Evolutionary conservation across 2,113 vertebrate genomes (phyloP), one percentile per base, ranked within the genome.

Genomic region (Coturnix japonica): DNA sequence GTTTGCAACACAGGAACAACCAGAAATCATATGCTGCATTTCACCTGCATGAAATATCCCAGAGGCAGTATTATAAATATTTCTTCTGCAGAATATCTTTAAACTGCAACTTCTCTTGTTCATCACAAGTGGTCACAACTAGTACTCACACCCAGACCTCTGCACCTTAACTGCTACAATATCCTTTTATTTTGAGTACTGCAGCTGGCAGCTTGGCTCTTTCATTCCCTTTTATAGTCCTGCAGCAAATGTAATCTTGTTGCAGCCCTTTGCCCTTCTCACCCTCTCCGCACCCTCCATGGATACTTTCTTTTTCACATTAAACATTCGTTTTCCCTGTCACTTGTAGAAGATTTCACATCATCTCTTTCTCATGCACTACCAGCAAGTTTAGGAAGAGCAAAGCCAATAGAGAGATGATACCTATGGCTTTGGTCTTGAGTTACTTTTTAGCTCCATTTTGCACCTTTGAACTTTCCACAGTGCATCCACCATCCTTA

Each of bases 41-140:
- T 85, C 31, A 67, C 37, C 35, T 64, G 51, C 65, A 60, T 43
- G 37, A 90, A 90, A 63, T 88, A 83, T 47, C 72, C 73, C 88
- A 64, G 87, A 82, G 67, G 44, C 21, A 8, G 82, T 93, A 65
- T 74, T 33, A 13, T 31, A 53, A 78, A 76, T 6, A 22, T 64
- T 2, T 14, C 7, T 54, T 41, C 53, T 54, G 57, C 6, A 16
- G 37, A 63, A 22, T 11, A 41, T 63, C 46, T 87, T 74, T 7
- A 49, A 46, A 9, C 4, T 41, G 6, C 33, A 16, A 31, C 14
- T 28, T 85, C 75, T 76, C 23, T 37, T 86, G 59, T 53, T 49
- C 20, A 11, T 70, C 47, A 17, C 26, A 75, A 67, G 57, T 0
- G 3, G 15, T 17, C 53, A 75, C 18, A 49, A 35, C 26, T 9